Evolutionary conservation across 2,888 invertebrate species (phyloP).

Genomic region (Drosophila flavopinicola): DNA sequence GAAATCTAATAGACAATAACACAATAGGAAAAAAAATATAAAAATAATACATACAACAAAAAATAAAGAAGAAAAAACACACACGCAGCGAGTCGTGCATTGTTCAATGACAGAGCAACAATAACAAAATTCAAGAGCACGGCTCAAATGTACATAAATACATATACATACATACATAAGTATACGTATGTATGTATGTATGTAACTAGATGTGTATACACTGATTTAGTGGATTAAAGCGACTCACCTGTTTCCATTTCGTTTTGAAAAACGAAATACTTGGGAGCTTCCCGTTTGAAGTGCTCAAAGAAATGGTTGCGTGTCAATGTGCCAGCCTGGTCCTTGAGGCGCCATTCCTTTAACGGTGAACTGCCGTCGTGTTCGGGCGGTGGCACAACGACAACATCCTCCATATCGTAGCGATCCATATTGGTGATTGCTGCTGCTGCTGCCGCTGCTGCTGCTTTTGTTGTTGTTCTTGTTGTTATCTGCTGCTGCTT

Average conservation of each 20-base stretch:
- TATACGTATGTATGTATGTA: not conserved
- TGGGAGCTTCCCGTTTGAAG: slow-evolving; percentile 82
- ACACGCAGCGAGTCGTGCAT: slow-evolving; percentile 26
- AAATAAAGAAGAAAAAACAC: not conserved
- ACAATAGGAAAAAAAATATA: slow-evolving; percentile 10
- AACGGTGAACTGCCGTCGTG: slow-evolving; percentile 72
- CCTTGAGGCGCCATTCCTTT: slow-evolving; percentile 84
- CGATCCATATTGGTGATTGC: slow-evolving; percentile 68
- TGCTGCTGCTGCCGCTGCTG: slow-evolving; percentile 5
- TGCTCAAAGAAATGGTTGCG: slow-evolving; percentile 81
- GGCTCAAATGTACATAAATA: slow-evolving; percentile 5
- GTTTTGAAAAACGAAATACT: slow-evolving; percentile 82
- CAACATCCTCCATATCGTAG: slow-evolving; percentile 81
- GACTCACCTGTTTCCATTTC: slow-evolving; percentile 82
- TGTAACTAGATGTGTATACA: not conserved
- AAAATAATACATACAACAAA: not conserved
- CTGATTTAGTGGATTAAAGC: too few species aligned
- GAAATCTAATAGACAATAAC: slow-evolving; percentile 44
- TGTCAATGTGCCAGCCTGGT: slow-evolving; percentile 81
- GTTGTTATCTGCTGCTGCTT: slow-evolving; percentile 6
- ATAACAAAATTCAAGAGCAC: slow-evolving; percentile 33
- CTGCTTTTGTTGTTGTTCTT: slow-evolving; percentile 5
- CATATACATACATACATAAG: not conserved
- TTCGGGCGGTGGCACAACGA: slow-evolving; percentile 66
- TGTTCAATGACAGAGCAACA: slow-evolving; percentile 37